Evolutionary conservation across 2,888 invertebrate genomes (phyloP).

Genomic region (Eupithecia abbreviata): DNA sequence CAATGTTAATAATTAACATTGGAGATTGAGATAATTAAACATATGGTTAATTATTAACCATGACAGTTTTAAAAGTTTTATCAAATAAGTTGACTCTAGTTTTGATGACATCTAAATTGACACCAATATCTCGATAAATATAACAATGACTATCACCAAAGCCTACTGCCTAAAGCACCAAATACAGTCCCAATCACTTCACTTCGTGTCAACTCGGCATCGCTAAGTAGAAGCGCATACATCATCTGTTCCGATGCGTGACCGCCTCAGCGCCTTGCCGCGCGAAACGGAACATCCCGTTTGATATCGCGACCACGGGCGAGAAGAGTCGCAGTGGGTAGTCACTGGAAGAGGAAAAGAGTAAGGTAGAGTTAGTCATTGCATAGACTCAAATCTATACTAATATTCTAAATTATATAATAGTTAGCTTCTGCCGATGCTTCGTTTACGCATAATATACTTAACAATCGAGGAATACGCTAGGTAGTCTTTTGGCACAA

Average conservation of each 20-base stretch:
- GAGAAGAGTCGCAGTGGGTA: slow-evolving; percentile 91
- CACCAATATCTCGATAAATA: neutral
- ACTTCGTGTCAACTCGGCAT: slow-evolving; percentile 27
- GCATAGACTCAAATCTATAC: neutral
- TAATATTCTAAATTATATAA: too few relatives aligned
- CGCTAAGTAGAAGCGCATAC: slow-evolving; percentile 19
- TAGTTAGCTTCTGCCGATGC: too few relatives aligned
- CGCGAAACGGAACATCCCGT: slow-evolving; percentile 87
- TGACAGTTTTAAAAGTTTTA: too few relatives aligned
- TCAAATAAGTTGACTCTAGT: neutral
- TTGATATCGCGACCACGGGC: slow-evolving; percentile 92
- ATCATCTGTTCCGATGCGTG: slow-evolving; percentile 68
- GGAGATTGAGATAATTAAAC: too few relatives aligned
- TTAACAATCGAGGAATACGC: too few relatives aligned
- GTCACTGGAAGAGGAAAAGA: slow-evolving; percentile 79
- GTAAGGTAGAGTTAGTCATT: neutral
- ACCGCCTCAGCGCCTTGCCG: slow-evolving; percentile 70
- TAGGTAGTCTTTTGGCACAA: too few relatives aligned
- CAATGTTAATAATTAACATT: too few relatives aligned
- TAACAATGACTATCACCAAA: neutral
- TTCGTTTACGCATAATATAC: too few relatives aligned
- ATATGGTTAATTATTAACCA: too few relatives aligned
- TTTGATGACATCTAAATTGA: neutral
- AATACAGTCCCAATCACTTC: neutral
- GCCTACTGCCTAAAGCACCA: neutral